Base-by-base conservation (phyloP, 2,797 vertebrate genomes). In the Kryptopterus vitreolus region DNA sequence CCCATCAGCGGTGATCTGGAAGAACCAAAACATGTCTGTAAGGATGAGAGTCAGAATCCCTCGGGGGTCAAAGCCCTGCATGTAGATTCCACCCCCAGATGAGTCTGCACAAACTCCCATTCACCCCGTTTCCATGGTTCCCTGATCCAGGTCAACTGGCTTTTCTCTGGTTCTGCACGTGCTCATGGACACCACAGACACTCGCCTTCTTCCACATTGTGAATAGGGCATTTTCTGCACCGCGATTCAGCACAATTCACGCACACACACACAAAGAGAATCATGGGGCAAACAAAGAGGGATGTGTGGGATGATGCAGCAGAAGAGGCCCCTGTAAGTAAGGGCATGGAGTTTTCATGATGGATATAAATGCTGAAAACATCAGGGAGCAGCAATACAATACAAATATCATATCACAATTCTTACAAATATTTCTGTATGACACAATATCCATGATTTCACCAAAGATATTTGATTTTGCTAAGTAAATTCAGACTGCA, bases 81-180 rank as follows among this genome's bases (percentile, higher is more conserved):
- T n/a, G 22, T 74, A 11, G 31, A 65, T 33, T 76, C 81, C 16
- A 57, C 62, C 61, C 77, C 80, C 78, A 84, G 81, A 81, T 73
- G 63, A 48, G 61, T 63, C 82, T 55, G 75, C 35, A 71, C n/a
- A 57, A n/a, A n/a, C 71, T 82, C 71, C 33, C 52, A 68, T 83
- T 83, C 68, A 78, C 52, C 52, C 68, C 24, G 87, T 92, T 91
- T 88, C 89, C 90, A 92, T 92, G 89, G 88, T 50, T 81, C 84
- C 84, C 70, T 81, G 78, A 89, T 86, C 87, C 85, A 92, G 90
- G 90, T 92, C 91, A 91, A 85, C 88, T 81, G 65, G 82, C 79
- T 20, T 76, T 89, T 89, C 87, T 86, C 81, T 82, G 82, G 88
- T 80, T 82, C 80, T 63, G 79, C 88, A 89, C 86, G 81, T 91